Base-by-base conservation (phyloP, 2,797 vertebrate genomes). In the Eupleurogrammus muticus region DNA sequence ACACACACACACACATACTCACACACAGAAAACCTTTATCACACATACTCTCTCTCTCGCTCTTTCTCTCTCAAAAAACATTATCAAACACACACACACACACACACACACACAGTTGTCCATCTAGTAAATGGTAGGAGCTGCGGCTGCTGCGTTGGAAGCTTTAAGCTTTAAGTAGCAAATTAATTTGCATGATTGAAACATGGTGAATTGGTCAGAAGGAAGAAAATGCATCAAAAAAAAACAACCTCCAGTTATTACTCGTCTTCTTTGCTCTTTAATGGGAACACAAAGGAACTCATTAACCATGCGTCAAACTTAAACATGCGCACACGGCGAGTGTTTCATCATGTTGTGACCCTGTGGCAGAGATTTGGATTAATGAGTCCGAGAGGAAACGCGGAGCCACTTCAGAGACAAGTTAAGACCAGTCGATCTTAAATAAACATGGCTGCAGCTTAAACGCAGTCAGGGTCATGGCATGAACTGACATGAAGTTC, bases 281-380 rank as follows among this genome's bases (percentile, higher is more conserved):
- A 83, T 77, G 73, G 84, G 64, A 46, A 80, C 74, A 87, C 87
- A 85, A 83, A 85, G 67, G 62, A 72, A 79, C 16, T 82, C 72
- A 84, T 86, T 85, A 81, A 52, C 21, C 19, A 47, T n/a, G 20
- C n/a, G 21, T 32, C 68, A 64, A 64, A 70, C 63, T 77, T 13
- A 60, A 80, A 73, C 70, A 68, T n/a, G n/a, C n/a, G n/a, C 55
- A 21, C 54, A 10, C 28, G 4, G 49, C 52, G 54, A 36, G 79
- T 71, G 80, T 74, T 47, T 53, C 56, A 53, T 60, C 5, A 10
- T 64, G 62, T 71, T 60, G 28, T 40, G 58, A 9, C 61, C 19
- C n/a, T 7, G 34, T 5, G 0, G 17, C 11, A 0, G 19, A 2
- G 13, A 23, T 62, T 36, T 17, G 21, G 38, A 34, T 65, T 32